These are phyloP conservation scores for Hyles vespertilio DNA, from an alignment of 1,140 invertebrate genomes.

Conservation along the genomic window DNA sequence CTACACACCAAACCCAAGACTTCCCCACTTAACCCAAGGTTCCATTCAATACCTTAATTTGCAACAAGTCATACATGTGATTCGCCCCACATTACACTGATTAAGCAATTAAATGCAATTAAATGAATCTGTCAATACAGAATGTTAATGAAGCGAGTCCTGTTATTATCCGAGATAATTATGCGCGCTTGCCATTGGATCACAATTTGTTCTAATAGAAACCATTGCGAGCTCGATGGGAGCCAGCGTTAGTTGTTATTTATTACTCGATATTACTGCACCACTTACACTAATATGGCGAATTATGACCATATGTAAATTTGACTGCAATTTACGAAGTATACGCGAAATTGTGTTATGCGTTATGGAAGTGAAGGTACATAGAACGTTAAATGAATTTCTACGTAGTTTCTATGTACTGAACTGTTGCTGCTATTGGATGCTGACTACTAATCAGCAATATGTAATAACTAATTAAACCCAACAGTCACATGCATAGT, in stretches of 20 bases:
- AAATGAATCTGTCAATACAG: neutral
- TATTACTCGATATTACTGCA: conserved; percentile 32
- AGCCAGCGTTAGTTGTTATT: conserved; percentile 33
- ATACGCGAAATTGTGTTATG: too few relatives aligned
- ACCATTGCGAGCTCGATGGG: conserved; percentile 1
- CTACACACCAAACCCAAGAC: too few relatives aligned
- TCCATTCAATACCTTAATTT: too few relatives aligned
- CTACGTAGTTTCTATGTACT: too few relatives aligned
- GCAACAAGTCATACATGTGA: too few relatives aligned
- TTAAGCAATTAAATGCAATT: conserved; percentile 3
- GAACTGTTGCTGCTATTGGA: too few relatives aligned
- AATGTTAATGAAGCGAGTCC: neutral
- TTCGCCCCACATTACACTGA: neutral
- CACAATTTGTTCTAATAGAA: conserved; percentile 17
- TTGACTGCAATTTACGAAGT: conserved; percentile 11
- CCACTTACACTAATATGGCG: conserved; percentile 32
- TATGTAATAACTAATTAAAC: too few relatives aligned
- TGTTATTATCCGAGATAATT: conserved; percentile 1
- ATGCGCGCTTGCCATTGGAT: conserved; percentile 8
- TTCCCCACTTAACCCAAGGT: too few relatives aligned
- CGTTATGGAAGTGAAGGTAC: too few relatives aligned
- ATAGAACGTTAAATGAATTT: too few relatives aligned
- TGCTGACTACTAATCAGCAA: too few relatives aligned
- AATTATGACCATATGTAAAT: conserved; percentile 43
- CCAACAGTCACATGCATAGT: too few relatives aligned